Evolutionary conservation across 1,140 invertebrate genomes (phyloP), one percentile per base, ranked within the genome.

Genomic region (Eupeodes corollae): DNA sequence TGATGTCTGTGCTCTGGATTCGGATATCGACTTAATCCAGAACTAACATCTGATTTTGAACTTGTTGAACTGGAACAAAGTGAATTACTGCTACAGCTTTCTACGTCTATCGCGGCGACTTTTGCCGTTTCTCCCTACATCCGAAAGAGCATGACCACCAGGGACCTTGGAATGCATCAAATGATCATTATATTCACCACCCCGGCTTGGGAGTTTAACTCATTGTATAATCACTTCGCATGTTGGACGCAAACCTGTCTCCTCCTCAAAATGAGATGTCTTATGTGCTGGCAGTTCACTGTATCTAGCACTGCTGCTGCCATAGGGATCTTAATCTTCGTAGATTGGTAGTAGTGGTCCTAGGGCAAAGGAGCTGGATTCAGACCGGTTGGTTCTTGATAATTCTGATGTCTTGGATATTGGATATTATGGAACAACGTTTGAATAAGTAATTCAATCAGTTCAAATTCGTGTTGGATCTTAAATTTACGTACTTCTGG

Each of bases 111-210:
- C 62, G 51, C 70, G 52, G 43, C 70, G 47, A 50, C 73, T 46
- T 13, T 59, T 55, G 0, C 60, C 59, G 3, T 56, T 55, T 0
- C 54, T 56, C 32, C 65, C 64, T 19, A 57, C 59, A 0, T 73
- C 68, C 2, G 72, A 70, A 6, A 34, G 44, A 31, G 67, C 64
- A 0, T 73, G 69, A 30, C 73, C 73, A 34, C 71, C 73, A 2
- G 79, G 79, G 6, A 81, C 83, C 54, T 84, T 84, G 10, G 78
- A 76, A 9, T 83, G 70, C 86, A 89, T 89, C 91, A 90, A 94
- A 1, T 90, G 90, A 73, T 94, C 91, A 18, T 83, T 83, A 89
- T 90, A 94, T 60, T 91, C 88, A 61, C 92, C 89, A 6, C 77
- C 82, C 51, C 84, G 73, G 5, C 70, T 71, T 5, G 73, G 64